These are phyloP conservation scores for Eutolmus rufibarbis DNA, from an alignment of 2,888 invertebrate genomes.

Conservation along the genomic window DNA sequence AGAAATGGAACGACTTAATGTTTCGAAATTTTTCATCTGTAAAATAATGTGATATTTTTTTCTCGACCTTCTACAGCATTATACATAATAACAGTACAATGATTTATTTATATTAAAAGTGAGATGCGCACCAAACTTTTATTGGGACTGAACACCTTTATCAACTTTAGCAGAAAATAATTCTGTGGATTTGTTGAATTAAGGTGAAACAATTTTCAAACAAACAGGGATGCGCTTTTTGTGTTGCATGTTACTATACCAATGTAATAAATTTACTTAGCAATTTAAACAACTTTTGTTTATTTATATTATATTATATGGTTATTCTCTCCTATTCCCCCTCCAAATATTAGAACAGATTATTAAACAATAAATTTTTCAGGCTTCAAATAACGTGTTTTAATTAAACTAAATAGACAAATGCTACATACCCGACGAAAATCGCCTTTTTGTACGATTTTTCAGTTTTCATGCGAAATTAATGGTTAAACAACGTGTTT, in stretches of 20 bases:
- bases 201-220: background rate
- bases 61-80: slow-evolving; percentile 29
- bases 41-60: slow-evolving; percentile 33
- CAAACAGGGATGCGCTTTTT: background rate
- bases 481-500: no score
- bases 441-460: no score
- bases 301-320: background rate
- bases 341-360: background rate
- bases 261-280: slow-evolving; percentile 6
- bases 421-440: no score
- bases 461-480: no score
- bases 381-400: no score
- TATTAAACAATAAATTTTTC: background rate
- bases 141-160: background rate
- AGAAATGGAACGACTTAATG: slow-evolving; percentile 14
- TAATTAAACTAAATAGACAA: no score
- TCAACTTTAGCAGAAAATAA: background rate
- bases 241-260: background rate
- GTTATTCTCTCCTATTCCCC: background rate
- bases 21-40: slow-evolving; percentile 3
- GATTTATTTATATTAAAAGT: slow-evolving; percentile 8
- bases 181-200: background rate
- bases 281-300: background rate
- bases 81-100: slow-evolving; percentile 17
- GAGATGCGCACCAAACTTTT: background rate